Base-by-base conservation (phyloP, 2,888 invertebrate genomes). In the Drosophila melanosoma region DNA sequence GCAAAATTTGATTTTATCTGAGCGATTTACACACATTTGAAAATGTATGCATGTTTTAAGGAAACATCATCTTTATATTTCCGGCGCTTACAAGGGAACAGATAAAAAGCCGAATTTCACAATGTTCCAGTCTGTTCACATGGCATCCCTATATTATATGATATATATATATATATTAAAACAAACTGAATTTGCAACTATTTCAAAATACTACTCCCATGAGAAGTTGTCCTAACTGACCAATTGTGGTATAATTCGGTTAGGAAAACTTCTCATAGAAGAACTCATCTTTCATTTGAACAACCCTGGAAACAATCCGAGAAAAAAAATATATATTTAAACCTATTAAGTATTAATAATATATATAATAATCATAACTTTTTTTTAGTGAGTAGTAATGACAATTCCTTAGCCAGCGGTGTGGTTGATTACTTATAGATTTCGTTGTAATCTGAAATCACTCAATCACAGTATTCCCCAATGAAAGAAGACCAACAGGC, bases 391-490 rank as follows among this genome's bases (percentile, higher is more conserved):
- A 23, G 15, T 45, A 15, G 12, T 15, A 45, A 23, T 15, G 45
- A 45, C 23, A 45, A 23, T 23, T 45, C 45, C 7, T 20, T 15
- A 4, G 42, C 20, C 42, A 20, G 20, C 7, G 42, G 7, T 45
- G 20, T 26, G 15, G 29, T 26, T 12, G 35, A 40, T 20, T 62
- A n/a, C 35, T 35, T 35, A 17, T 10, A n/a, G 26, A 26, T 45
- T 45, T 35, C 29, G 45, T 20, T 36, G 17, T 29, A 48, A 36
- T 35, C 42, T 6, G 42, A 26, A 56, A 45, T 33, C 33, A 17
- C 11, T 56, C 56, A 54, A 59, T 6, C n/a, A n/a, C 15, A 23
- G n/a, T 61, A 74, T 42, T 64, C 51, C 76, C 69, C 53, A 23
- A 51, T 26, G 56, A 45, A 45, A 12, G 60, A 48, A 42, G 48